Conservation (phyloP, 2,888 invertebrate species). For the Entomobrya multifasciata region DNA sequence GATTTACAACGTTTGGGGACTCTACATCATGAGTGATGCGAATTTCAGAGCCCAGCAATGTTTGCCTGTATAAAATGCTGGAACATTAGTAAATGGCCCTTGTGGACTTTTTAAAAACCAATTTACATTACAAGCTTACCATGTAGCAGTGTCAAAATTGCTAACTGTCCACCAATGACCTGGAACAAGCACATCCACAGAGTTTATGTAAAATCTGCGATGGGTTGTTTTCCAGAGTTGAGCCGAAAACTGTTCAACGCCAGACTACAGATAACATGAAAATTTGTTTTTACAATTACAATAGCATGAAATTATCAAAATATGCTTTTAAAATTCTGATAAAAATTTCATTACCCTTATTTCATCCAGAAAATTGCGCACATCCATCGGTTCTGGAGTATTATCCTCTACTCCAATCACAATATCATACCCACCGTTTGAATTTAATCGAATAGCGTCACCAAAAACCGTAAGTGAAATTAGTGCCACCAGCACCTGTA, state of each 20-base stretch:
- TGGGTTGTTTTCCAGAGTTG: slow-evolving; percentile 68
- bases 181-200: slow-evolving; percentile 77
- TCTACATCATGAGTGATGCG: slow-evolving; percentile 64
- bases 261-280: slow-evolving; percentile 50
- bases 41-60: slow-evolving; percentile 67
- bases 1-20: slow-evolving; percentile 75
- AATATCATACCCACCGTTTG: slow-evolving; percentile 76
- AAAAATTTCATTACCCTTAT: slow-evolving; percentile 66
- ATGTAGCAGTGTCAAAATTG: slow-evolving; percentile 54
- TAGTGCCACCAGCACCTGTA: slow-evolving; percentile 38
- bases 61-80: slow-evolving; percentile 35
- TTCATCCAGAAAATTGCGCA: slow-evolving; percentile 48
- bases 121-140: slow-evolving; percentile 48
- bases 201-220: slow-evolving; percentile 73
- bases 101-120: not conserved
- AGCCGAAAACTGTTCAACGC: slow-evolving; percentile 65
- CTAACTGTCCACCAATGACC: slow-evolving; percentile 66
- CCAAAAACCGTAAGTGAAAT: not conserved
- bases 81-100: not conserved
- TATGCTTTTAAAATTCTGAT: no score
- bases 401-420: slow-evolving; percentile 74
- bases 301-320: no score
- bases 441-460: slow-evolving; percentile 49
- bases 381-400: slow-evolving; percentile 51
- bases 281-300: no score